Evolutionary conservation across 2,797 vertebrate genomes (phyloP).

Genomic region (Morelia viridis): DNA sequence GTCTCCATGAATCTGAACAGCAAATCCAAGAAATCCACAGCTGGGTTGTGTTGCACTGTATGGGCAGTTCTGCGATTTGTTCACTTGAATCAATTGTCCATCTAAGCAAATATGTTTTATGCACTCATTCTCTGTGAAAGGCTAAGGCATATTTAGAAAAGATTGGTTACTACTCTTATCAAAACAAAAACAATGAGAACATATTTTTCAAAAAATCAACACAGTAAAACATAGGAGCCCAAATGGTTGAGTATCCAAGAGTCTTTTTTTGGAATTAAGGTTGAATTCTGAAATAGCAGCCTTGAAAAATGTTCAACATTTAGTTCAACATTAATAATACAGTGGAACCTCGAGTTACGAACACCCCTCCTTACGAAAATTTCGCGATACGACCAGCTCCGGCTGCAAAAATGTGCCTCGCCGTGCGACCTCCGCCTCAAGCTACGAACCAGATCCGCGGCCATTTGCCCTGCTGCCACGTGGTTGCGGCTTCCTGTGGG

Average conservation of each 20-base stretch:
- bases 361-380: too few species aligned
- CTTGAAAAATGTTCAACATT: background rate
- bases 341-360: too few species aligned
- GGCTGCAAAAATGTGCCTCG: too few species aligned
- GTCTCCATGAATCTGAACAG: conserved; percentile 87
- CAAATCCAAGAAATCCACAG: conserved; percentile 91
- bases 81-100: conserved; percentile 88
- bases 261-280: accelerated
- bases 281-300: background rate
- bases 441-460: too few species aligned
- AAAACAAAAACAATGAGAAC: background rate
- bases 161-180: conserved; percentile 52
- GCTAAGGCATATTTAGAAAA: conserved; percentile 77
- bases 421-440: too few species aligned
- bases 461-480: too few species aligned
- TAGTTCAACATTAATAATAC: background rate
- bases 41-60: conserved; percentile 79
- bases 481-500: too few species aligned
- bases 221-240: background rate
- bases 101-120: conserved; percentile 91
- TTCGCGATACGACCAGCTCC: too few species aligned
- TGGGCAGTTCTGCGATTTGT: conserved; percentile 91
- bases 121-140: conserved; percentile 83
- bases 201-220: background rate
- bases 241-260: background rate